Evolutionary conservation across 2,797 vertebrate genomes (phyloP).

Genomic region (Ceryle rudis): DNA sequence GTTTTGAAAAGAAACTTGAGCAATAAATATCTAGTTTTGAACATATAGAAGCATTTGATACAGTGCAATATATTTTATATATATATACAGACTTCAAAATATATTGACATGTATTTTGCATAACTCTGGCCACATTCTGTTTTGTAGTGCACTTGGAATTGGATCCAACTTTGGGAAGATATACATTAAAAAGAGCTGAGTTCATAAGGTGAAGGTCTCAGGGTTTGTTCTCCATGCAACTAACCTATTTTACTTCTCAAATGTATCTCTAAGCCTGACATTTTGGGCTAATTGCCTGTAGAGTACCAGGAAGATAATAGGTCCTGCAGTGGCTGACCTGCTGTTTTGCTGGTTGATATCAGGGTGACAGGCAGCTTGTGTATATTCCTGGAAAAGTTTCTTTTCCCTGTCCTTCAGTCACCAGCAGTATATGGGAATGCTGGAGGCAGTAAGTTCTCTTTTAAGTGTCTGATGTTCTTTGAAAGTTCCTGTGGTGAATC

Average conservation of each 20-base stretch:
- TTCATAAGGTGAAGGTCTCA: not conserved
- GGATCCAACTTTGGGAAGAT: not conserved
- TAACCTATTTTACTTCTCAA: not conserved
- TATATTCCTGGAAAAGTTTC: not conserved
- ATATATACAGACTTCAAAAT: not conserved
- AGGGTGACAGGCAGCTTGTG: not conserved
- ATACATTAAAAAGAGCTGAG: not conserved
- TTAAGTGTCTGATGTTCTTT: not conserved
- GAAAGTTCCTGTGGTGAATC: not conserved
- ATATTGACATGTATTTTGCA: not conserved
- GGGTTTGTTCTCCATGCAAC: not conserved
- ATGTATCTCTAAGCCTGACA: not conserved
- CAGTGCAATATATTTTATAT: not conserved
- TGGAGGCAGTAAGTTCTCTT: not conserved
- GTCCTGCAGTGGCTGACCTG: not conserved
- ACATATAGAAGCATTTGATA: not conserved
- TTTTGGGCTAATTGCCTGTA: slow-evolving; percentile 10
- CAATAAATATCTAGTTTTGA: not conserved
- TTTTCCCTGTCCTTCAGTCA: not conserved
- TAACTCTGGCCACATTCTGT: not conserved
- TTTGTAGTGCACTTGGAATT: not conserved
- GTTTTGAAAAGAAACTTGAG: not conserved
- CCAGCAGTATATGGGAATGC: not conserved
- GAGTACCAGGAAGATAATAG: not conserved
- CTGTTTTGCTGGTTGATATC: not conserved